Percentiles rank a stretch among this genome's conserved stretches.
These are phyloP conservation scores for Clarias pachynema DNA, from an alignment of 2,797 vertebrate species.

Conservation along the genomic window DNA sequence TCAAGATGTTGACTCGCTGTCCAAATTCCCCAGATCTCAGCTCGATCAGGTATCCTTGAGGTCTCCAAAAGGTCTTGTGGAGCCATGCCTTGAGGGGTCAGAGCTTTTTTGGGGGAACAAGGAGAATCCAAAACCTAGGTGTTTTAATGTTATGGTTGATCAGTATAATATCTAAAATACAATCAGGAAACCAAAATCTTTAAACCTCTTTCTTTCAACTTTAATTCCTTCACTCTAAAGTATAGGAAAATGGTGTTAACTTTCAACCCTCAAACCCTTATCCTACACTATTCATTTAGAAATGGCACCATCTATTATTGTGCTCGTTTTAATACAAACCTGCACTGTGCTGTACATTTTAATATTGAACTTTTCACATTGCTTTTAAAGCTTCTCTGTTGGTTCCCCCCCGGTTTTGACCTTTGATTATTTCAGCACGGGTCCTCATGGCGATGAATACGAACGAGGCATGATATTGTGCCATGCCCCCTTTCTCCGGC, in stretches of 20 bases:
- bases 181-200: background rate
- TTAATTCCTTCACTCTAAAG: background rate
- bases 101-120: no score
- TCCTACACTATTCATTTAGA: background rate
- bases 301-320: background rate
- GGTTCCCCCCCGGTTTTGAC: background rate
- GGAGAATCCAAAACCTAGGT: no score
- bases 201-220: background rate
- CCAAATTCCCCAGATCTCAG: no score
- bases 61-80: no score
- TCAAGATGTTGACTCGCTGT: no score
- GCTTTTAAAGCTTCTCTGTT: constrained; percentile 2
- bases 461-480: constrained; percentile 11
- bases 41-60: no score
- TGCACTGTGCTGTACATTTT: background rate
- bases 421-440: background rate
- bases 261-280: background rate
- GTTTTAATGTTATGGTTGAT: no score
- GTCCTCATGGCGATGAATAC: constrained; percentile 18
- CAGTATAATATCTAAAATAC: no score
- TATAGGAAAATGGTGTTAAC: background rate
- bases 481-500: background rate
- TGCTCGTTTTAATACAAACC: background rate
- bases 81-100: no score
- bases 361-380: background rate